These are phyloP conservation scores for Lophotis ruficrista DNA, from an alignment of 2,113 vertebrate genomes.

Conservation along the genomic window DNA sequence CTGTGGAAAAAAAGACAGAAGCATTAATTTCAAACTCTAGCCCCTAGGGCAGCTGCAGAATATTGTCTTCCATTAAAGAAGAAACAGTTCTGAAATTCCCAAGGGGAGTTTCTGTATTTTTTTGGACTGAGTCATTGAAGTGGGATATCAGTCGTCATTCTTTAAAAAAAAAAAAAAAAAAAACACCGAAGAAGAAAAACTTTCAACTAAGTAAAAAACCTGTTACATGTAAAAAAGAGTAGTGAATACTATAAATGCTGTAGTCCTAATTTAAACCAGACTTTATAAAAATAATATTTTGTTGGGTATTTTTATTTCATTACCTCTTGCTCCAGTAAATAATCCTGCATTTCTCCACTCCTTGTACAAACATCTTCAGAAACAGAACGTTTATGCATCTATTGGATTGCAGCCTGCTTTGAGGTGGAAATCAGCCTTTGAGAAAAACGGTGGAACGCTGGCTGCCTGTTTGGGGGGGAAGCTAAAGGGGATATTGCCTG, in stretches of 20 bases:
- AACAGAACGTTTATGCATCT: not conserved
- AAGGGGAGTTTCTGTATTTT: not conserved
- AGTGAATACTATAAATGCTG: not conserved
- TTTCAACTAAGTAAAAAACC: not conserved
- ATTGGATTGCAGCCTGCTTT: not conserved
- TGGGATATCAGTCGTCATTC: not conserved
- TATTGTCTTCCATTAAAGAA: conserved; percentile 33
- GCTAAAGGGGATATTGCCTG: not conserved
- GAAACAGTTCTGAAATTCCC: not conserved
- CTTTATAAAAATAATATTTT: not conserved
- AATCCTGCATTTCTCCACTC: not conserved
- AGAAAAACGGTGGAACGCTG: not conserved
- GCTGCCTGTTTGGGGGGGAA: not conserved
- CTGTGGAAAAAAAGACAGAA: not conserved
- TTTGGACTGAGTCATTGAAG: not conserved
- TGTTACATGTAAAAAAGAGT: not conserved
- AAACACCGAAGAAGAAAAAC: not conserved
- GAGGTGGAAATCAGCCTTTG: conserved; percentile 20
- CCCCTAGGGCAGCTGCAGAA: conserved; percentile 2
- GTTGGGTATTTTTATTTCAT: not conserved
- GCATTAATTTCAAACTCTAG: conserved; percentile 28
- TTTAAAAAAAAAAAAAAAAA: no score
- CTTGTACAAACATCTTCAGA: not conserved
- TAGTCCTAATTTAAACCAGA: not conserved
- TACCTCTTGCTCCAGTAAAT: not conserved